Evolutionary conservation across 2,797 vertebrate genomes (phyloP), one percentile per base, ranked within the genome.

Genomic region (Anomalospiza imberbis): DNA sequence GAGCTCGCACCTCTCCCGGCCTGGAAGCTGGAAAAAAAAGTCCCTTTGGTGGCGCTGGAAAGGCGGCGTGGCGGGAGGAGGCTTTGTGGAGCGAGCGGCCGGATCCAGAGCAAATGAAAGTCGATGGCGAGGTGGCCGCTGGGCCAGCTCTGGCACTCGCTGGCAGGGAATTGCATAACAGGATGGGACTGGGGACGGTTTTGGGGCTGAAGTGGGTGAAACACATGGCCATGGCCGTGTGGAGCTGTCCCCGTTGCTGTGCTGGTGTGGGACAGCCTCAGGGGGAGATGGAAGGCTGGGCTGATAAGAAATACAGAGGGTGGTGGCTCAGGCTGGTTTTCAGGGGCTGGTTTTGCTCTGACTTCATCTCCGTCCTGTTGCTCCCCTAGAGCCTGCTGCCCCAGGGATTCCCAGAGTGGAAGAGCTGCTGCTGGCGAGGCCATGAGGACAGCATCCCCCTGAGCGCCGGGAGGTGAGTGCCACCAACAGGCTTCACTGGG

Each of bases 91-190:
- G 83, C 28, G 13, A 47, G 42, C 12, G 58, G 77, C 80, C 10
- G 7, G 63, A 85, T 92, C 88, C 2, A 1, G 72, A 89, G 86
- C 74, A 34, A 80, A 93, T 87, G 86, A 89, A 89, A 95, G 91
- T 29, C 5, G 8, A n/a, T 17, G 88, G 77, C 34, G 29, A 94
- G 86, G 95, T 7, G 74, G 94, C 77, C 3, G 45, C 93, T 85
- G 96, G 91, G 90, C 80, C 2, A 1, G 72, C 89, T 75, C 79
- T 0, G 20, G 85, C 8, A 5, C 93, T 90, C 7, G 48, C 91
- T 94, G 95, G 80, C 87, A 67, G 86, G 60, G 84, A 68, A 91
- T 96, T 96, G 94, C 92, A 85, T 96, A 95, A 96, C 89, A 85
- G 72, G 89, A 54, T 75, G 94, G 89, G 86, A 32, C 71, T 29